phyloP scores from a whole-genome alignment of 1,140 invertebrate species.

The Drosophila auraria region DNA sequence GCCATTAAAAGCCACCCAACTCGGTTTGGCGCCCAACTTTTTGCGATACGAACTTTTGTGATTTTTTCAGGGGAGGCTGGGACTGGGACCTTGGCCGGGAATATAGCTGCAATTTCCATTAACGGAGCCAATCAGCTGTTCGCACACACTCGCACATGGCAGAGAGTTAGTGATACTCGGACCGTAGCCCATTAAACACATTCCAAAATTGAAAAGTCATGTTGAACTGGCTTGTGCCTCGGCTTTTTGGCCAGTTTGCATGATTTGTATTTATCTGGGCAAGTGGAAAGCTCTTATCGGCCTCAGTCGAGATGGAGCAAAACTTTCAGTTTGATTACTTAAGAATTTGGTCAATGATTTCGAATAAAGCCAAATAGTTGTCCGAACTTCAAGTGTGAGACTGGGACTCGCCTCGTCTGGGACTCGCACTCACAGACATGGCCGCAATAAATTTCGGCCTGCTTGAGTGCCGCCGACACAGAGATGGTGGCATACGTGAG shows the following conservation, averaged over 20 bases:
- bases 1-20: slow-evolving; percentile 42
- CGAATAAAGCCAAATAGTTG: slow-evolving; percentile 54
- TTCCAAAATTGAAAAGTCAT: slow-evolving; percentile 79
- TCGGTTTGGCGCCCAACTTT: slow-evolving; percentile 20
- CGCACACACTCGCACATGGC: slow-evolving; percentile 17
- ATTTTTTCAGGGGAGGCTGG: slow-evolving; percentile 7
- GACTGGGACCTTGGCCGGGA: too few relatives aligned
- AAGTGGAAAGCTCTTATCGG: slow-evolving; percentile 72
- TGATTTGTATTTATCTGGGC: slow-evolving; percentile 77
- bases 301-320: slow-evolving; percentile 23
- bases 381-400: slow-evolving; percentile 45
- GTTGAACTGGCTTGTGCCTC: slow-evolving; percentile 25
- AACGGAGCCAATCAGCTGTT: slow-evolving; percentile 41
- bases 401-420: not conserved
- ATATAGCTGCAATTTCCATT: slow-evolving; percentile 31
- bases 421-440: slow-evolving; percentile 4
- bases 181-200: slow-evolving; percentile 71
- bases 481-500: slow-evolving; percentile 21
- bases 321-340: slow-evolving; percentile 72
- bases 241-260: slow-evolving; percentile 63
- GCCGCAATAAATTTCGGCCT: slow-evolving; percentile 55
- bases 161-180: slow-evolving; percentile 24
- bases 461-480: slow-evolving; percentile 28
- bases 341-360: slow-evolving; percentile 58
- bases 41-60: slow-evolving; percentile 27